Percentiles rank a stretch among this genome's conserved stretches.
Conservation (phyloP, 2,797 vertebrate genomes). For the Xiphorhynchus erythropygius region DNA sequence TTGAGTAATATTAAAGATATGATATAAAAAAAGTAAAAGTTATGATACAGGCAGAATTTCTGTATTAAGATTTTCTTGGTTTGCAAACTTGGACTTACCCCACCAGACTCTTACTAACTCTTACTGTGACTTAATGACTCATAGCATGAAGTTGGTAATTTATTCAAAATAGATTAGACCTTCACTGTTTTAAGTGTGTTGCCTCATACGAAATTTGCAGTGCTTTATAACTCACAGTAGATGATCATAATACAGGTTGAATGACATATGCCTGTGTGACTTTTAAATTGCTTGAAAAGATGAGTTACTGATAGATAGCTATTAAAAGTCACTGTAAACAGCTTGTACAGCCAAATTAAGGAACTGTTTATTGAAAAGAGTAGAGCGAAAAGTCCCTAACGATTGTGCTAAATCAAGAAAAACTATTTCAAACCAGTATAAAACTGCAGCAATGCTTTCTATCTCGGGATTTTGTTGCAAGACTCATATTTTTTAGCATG, state of each 20-base stretch:
- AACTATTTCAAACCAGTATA: not conserved
- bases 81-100: not conserved
- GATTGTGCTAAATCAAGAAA: conserved; percentile 26
- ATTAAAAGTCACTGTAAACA: conserved; percentile 50
- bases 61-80: not conserved
- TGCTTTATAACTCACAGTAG: conserved; percentile 59
- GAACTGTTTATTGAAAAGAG: conserved; percentile 22
- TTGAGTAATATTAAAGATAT: not conserved
- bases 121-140: conserved; percentile 31
- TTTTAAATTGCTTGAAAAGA: conserved; percentile 52
- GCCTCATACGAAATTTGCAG: conserved; percentile 66
- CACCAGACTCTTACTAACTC: not conserved
- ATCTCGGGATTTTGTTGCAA: conserved; percentile 27
- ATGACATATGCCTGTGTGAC: conserved; percentile 67
- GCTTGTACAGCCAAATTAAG: conserved; percentile 21
- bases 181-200: conserved; percentile 65
- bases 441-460: not conserved
- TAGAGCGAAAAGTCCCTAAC: conserved; percentile 33
- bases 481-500: not conserved
- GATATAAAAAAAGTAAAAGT: not conserved
- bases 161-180: conserved; percentile 67
- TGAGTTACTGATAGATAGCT: conserved; percentile 28
- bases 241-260: conserved; percentile 60
- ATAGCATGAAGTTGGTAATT: conserved; percentile 66
- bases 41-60: not conserved